Percentiles rank a stretch among this genome's conserved stretches.
phyloP scores from a whole-genome alignment of 1,140 invertebrate species.

The Drosophila ficusphila region DNA sequence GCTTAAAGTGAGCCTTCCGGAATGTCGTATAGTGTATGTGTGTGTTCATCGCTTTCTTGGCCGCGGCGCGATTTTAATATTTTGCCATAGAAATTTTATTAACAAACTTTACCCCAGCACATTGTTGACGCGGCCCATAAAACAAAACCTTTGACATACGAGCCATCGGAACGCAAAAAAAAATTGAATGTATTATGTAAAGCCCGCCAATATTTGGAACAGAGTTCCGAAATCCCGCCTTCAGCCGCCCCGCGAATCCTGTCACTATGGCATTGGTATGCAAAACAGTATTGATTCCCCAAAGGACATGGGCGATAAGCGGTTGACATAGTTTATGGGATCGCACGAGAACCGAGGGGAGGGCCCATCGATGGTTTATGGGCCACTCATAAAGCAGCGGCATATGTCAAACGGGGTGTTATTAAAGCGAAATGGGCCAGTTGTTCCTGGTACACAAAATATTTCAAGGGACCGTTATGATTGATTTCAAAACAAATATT shows the following conservation, averaged over 20 bases:
- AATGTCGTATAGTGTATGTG: constrained; percentile 14
- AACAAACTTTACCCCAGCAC: constrained; percentile 61
- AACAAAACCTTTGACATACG: constrained; percentile 73
- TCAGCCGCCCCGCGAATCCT: constrained; percentile 3
- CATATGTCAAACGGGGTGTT: constrained; percentile 42
- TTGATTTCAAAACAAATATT: constrained; percentile 4
- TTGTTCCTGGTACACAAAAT: constrained; percentile 29
- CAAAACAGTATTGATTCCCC: constrained; percentile 75
- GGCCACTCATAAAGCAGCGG: constrained; percentile 38
- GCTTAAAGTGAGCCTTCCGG: constrained; percentile 56
- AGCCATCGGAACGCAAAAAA: constrained; percentile 28
- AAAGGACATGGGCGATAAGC: constrained; percentile 72
- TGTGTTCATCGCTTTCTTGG: constrained; percentile 20
- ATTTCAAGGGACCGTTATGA: neutral
- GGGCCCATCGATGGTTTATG: constrained; percentile 46
- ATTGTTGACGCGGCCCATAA: constrained; percentile 65
- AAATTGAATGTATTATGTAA: constrained; percentile 41
- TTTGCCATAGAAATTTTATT: constrained; percentile 70
- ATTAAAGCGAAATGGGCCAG: constrained; percentile 18
- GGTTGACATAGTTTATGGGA: constrained; percentile 71
- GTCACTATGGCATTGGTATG: constrained; percentile 76
- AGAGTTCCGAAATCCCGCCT: constrained; percentile 12
- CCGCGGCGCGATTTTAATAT: constrained; percentile 54
- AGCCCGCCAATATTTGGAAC: constrained; percentile 36
- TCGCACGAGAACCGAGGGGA: constrained; percentile 28